Evolutionary conservation across 2,888 invertebrate species (phyloP).

Genomic region (Caenorhabditis afra): DNA sequence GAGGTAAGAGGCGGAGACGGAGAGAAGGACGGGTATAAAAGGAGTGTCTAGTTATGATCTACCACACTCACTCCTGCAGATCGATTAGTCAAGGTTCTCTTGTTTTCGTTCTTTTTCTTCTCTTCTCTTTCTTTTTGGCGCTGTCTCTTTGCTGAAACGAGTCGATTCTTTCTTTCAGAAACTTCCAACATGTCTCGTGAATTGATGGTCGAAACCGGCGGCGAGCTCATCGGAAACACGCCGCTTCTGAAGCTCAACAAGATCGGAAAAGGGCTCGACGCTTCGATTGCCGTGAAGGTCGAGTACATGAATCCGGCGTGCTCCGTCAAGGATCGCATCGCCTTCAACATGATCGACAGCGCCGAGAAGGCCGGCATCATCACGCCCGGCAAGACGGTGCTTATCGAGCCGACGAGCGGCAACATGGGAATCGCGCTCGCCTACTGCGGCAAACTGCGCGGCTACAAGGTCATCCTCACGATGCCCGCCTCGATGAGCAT

Average conservation of each 20-base stretch:
- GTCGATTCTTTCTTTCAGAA: no score
- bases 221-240: slow-evolving; percentile 73
- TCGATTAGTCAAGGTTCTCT: slow-evolving; percentile 14
- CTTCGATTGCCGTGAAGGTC: slow-evolving; percentile 76
- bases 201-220: slow-evolving; percentile 55
- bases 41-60: background rate
- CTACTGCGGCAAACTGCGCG: slow-evolving; percentile 55
- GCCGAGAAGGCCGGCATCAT: slow-evolving; percentile 74
- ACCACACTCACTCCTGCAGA: background rate
- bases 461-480: slow-evolving; percentile 77
- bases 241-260: slow-evolving; percentile 75
- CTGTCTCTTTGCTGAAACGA: slow-evolving; percentile 15
- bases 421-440: slow-evolving; percentile 80
- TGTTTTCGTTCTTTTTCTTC: background rate
- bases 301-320: slow-evolving; percentile 79
- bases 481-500: slow-evolving; percentile 79
- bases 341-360: slow-evolving; percentile 75
- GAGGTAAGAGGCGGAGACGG: background rate
- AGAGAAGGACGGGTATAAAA: background rate
- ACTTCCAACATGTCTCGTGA: slow-evolving; percentile 52
- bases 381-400: slow-evolving; percentile 71
- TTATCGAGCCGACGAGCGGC: slow-evolving; percentile 77
- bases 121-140: background rate
- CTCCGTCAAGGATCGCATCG: slow-evolving; percentile 79
- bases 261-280: slow-evolving; percentile 70